phyloP scores from a whole-genome alignment of 2,113 vertebrate species.

The Pseudopipra pipra region DNA sequence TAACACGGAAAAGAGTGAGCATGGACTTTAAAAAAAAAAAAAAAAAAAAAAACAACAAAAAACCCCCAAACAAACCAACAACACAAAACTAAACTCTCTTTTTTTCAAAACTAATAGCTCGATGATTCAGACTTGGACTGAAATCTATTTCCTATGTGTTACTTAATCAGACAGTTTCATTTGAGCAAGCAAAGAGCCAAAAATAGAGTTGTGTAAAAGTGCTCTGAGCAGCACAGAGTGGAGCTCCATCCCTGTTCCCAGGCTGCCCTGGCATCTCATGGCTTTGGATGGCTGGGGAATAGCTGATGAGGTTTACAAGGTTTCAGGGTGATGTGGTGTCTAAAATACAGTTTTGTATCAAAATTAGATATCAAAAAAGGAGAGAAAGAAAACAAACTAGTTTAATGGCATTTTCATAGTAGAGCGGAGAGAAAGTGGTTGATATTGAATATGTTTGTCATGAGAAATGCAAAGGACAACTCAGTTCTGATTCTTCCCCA shows the following conservation, averaged over 20 bases:
- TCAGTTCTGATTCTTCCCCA: not conserved
- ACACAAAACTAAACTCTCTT: not conserved
- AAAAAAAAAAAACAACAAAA: not conserved
- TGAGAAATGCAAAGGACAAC: not conserved
- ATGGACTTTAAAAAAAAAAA: not conserved
- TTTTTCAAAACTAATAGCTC: not conserved
- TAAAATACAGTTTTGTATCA: not conserved
- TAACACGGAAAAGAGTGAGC: not conserved
- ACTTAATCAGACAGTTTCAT: conserved; percentile 31
- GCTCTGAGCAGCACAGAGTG: fast-evolving
- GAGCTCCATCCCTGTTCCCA: not conserved
- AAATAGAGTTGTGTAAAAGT: not conserved
- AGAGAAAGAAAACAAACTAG: not conserved
- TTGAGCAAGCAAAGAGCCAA: not conserved
- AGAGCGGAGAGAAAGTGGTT: not conserved
- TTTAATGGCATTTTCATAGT: not conserved
- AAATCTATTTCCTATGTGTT: conserved; percentile 33
- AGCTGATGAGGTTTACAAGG: not conserved
- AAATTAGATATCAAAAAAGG: not conserved
- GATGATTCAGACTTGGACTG: conserved; percentile 29
- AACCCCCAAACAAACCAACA: too few relatives aligned
- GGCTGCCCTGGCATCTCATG: fast-evolving
- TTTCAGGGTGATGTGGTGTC: not conserved
- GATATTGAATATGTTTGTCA: not conserved
- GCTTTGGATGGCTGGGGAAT: not conserved